A percentile compares a stretch with the other conserved stretches of the same genome.
phyloP scores from a whole-genome alignment of 2,113 vertebrate genomes.

The Pandion haliaetus region DNA sequence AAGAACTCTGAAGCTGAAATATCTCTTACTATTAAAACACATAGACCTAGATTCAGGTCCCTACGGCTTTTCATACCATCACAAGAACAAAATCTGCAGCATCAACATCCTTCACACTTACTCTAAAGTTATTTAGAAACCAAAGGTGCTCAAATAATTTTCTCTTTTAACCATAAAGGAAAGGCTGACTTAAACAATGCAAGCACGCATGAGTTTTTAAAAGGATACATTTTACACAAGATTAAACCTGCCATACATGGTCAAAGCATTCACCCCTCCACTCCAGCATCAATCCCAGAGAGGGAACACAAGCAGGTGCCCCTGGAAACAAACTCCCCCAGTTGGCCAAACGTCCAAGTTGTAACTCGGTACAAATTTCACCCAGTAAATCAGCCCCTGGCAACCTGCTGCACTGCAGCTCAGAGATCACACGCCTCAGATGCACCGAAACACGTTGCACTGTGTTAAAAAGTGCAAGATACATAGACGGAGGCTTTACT shows the following conservation, averaged over 20 bases:
- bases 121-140: not conserved
- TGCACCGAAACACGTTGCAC: fast-evolving
- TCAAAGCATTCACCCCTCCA: not conserved
- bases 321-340: not conserved
- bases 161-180: not conserved
- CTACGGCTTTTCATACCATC: fast-evolving
- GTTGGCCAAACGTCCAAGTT: fast-evolving
- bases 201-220: fast-evolving
- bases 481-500: not conserved
- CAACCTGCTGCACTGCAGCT: not conserved
- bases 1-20: not conserved
- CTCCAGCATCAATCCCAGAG: not conserved
- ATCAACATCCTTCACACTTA: not conserved
- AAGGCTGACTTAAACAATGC: not conserved
- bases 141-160: not conserved
- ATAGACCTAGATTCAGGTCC: not conserved
- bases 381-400: not conserved
- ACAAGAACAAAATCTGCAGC: not conserved
- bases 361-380: not conserved
- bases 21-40: not conserved
- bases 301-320: not conserved
- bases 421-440: not conserved
- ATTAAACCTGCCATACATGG: not conserved
- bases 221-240: not conserved
- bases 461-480: not conserved